Percentiles rank a stretch among this genome's conserved stretches.
Conservation (phyloP, 2,113 vertebrate genomes). For the Ariopsis seemanni region DNA sequence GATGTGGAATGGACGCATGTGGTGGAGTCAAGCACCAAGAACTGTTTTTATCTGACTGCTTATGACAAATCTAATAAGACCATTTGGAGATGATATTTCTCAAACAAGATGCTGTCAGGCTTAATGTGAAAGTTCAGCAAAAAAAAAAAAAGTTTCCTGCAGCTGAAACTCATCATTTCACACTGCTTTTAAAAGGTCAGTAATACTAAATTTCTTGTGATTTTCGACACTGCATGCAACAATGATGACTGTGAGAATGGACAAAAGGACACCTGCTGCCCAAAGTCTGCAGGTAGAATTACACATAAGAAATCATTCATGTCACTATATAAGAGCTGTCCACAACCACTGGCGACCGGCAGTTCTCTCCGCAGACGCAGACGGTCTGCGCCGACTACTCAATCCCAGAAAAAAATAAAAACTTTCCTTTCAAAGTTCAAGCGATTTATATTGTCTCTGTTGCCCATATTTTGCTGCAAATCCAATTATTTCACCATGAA, state of each 20-base stretch:
- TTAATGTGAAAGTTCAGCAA: neutral
- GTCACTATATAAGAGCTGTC: neutral
- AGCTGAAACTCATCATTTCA: neutral
- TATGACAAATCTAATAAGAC: neutral
- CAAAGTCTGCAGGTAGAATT: neutral
- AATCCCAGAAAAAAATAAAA: too few relatives aligned
- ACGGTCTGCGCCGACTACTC: too few relatives aligned
- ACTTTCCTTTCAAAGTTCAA: too few relatives aligned
- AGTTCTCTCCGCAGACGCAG: too few relatives aligned
- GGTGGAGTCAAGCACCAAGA: neutral
- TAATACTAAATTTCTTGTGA: neutral
- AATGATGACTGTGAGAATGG: neutral
- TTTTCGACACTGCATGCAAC: neutral
- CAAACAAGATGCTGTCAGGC: neutral
- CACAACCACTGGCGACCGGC: too few relatives aligned
- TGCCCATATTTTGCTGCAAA: too few relatives aligned
- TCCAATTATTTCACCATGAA: too few relatives aligned
- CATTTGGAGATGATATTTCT: neutral
- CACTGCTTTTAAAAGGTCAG: neutral
- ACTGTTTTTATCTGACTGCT: neutral
- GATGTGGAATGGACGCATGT: neutral
- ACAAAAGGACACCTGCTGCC: neutral
- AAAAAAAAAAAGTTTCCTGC: neutral
- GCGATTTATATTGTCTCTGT: too few relatives aligned
- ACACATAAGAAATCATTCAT: neutral